A percentile compares a stretch with the other conserved stretches of the same genome.
phyloP scores from a whole-genome alignment of 2,888 invertebrate species.

The Aricia artaxerxes region DNA sequence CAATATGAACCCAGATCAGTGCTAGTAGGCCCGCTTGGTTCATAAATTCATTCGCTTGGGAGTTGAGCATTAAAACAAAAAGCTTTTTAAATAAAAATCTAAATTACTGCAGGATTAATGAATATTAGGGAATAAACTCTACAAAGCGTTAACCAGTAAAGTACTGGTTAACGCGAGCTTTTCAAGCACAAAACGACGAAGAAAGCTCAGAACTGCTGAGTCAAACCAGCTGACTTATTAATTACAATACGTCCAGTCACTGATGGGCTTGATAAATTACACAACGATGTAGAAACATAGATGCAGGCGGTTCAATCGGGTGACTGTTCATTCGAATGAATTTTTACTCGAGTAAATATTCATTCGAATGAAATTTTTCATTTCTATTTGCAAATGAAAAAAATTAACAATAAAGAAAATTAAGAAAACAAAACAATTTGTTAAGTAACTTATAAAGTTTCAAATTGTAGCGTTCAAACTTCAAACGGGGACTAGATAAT shows the following conservation, averaged over 20 bases:
- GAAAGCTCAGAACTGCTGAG: constrained; percentile 6
- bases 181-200: not conserved
- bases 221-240: constrained; percentile 28
- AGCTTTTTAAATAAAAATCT: too few relatives aligned
- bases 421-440: too few relatives aligned
- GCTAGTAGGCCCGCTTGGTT: too few relatives aligned
- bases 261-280: constrained; percentile 17
- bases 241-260: constrained; percentile 18
- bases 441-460: too few relatives aligned
- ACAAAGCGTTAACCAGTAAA: not conserved
- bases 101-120: not conserved
- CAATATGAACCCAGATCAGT: too few relatives aligned
- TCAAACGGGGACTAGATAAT: too few relatives aligned
- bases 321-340: not conserved
- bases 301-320: not conserved
- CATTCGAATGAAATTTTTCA: too few relatives aligned
- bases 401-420: too few relatives aligned
- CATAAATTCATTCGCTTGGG: too few relatives aligned
- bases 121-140: not conserved
- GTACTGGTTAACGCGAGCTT: not conserved
- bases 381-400: too few relatives aligned
- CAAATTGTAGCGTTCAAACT: too few relatives aligned
- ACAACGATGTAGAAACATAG: not conserved
- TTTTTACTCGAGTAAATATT: not conserved
- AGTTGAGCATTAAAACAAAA: too few relatives aligned